phyloP scores from a whole-genome alignment of 92 coral and sea anemone species.

The Actinernus sp. region DNA sequence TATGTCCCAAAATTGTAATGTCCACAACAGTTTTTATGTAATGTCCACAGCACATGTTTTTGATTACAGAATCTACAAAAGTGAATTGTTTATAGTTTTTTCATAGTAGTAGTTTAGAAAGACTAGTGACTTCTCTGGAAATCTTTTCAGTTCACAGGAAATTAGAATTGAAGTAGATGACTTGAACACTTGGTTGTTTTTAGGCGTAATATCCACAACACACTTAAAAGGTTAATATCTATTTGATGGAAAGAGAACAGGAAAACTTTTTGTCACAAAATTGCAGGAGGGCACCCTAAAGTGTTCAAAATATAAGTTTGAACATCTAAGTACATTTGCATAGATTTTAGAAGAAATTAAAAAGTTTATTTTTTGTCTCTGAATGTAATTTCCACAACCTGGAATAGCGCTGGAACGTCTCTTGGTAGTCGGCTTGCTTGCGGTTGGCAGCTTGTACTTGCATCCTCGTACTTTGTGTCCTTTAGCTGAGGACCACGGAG shows the following conservation, averaged over 20 bases:
- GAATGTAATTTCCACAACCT: no score
- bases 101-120: slow-evolving; percentile 2
- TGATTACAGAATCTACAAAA: no score
- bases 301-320: no score
- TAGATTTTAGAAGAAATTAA: slow-evolving; percentile 3
- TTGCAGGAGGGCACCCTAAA: not conserved
- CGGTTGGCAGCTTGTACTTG: no score
- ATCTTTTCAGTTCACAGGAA: not conserved
- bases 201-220: not conserved
- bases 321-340: slow-evolving; percentile 2
- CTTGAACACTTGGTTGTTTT: not conserved
- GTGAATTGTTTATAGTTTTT: not conserved
- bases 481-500: no score
- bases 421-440: no score
- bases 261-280: not conserved
- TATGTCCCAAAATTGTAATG: no score
- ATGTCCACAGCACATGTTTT: no score
- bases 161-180: no score
- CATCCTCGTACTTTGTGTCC: no score
- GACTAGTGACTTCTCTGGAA: slow-evolving; percentile 2
- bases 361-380: slow-evolving; percentile 32
- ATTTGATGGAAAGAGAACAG: not conserved
- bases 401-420: no score
- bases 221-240: not conserved
- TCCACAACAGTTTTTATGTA: no score